Conservation (phyloP, 2,113 vertebrate genomes). For the Osmerus eperlanus region DNA sequence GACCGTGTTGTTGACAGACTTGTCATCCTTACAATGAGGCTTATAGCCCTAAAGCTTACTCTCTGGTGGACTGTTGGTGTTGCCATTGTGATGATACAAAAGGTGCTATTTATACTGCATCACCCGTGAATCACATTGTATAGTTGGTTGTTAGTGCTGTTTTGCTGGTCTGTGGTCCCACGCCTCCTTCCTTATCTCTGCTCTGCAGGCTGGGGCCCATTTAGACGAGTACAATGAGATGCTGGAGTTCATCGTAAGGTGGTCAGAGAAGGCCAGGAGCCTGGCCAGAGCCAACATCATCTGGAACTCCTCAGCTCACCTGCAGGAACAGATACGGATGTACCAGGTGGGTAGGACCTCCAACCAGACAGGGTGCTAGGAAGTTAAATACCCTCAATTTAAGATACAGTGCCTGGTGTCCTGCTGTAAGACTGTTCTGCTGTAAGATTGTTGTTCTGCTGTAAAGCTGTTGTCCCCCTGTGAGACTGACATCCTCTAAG, state of each 20-base stretch:
- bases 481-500: too few species aligned
- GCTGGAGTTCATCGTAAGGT: constrained; percentile 84
- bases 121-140: background rate
- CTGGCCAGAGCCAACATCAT: constrained; percentile 80
- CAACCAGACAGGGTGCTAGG: background rate
- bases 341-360: constrained; percentile 77
- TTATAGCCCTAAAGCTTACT: background rate
- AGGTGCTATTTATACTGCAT: background rate
- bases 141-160: background rate
- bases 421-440: too few species aligned
- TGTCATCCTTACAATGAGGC: too few species aligned
- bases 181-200: constrained; percentile 7
- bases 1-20: too few species aligned
- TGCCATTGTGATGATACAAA: background rate
- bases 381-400: background rate
- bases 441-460: too few species aligned
- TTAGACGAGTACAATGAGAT: constrained; percentile 90
- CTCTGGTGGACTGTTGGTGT: background rate
- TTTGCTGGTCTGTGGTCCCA: constrained; percentile 6
- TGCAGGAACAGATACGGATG: constrained; percentile 85
- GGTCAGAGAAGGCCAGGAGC: constrained; percentile 87
- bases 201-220: constrained; percentile 75
- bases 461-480: too few species aligned
- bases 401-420: too few species aligned
- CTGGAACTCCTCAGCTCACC: constrained; percentile 86